These are phyloP conservation scores for Neopipo cinnamomea DNA, from an alignment of 2,113 vertebrate species.

Conservation along the genomic window DNA sequence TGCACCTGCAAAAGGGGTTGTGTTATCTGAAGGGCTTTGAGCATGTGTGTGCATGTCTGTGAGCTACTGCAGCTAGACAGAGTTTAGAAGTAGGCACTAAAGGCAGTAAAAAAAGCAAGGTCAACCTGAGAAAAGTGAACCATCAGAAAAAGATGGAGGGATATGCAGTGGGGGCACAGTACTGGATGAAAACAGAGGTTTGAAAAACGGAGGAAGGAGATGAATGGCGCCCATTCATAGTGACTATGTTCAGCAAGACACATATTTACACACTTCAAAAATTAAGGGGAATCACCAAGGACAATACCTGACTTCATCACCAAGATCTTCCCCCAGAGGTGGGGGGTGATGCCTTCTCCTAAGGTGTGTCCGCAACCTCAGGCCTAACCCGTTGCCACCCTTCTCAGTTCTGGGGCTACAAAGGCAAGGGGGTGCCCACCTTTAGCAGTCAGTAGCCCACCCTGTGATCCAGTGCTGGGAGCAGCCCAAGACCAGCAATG, in stretches of 20 bases:
- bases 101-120: background rate
- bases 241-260: background rate
- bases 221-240: background rate
- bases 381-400: background rate
- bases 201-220: background rate
- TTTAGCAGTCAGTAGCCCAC: background rate
- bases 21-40: background rate
- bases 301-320: background rate
- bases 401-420: background rate
- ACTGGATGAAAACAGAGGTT: background rate
- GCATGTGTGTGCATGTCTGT: background rate
- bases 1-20: background rate
- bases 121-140: background rate
- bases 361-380: background rate
- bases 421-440: background rate
- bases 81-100: background rate
- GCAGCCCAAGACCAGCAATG: background rate
- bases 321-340: fast-evolving
- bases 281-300: background rate
- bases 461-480: background rate
- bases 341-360: background rate
- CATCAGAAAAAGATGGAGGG: background rate
- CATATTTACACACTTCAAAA: background rate
- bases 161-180: background rate
- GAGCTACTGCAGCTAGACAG: background rate